Evolutionary conservation across 2,113 vertebrate species (phyloP), one percentile per base, ranked within the genome.

Genomic region (Noctilio leporinus): DNA sequence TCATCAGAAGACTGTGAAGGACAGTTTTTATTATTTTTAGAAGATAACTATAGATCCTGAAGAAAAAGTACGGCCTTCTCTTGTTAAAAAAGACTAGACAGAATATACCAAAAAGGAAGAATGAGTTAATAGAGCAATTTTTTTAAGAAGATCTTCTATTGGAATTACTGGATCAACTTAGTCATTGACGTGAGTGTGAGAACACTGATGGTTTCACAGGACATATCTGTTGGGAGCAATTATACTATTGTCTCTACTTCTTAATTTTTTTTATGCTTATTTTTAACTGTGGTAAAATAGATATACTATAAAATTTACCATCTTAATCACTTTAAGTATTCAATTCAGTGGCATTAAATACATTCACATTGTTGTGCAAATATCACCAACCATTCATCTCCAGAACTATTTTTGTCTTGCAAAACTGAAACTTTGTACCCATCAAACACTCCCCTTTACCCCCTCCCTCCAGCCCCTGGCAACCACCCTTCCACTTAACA

Each of bases 31-130:
- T 84, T 81, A 82, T 89, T 94, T 94, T 82, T 83, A 51, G 33
- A 96, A 90, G 86, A 94, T 92, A 88, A 94, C 17, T 72, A 64
- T n/a, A 86, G 19, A 77, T 45, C 33, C 53, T 94, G 67, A 91
- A 75, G 77, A 95, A 93, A 93, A 86, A 89, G 38, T 43, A 87
- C 59, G 47, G 59, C 40, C 43, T 94, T 53, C 57, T 89, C 93
- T 86, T 92, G 38, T 59, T 93, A 38, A 65, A 83, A 93, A 97
- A 85, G 24, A 90, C 62, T 86, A 73, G 14, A 20, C 64, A 64
- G 89, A 84, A 93, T 51, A 83, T 64, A 69, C 22, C 20, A 28
- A 94, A 88, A 85, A 86, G 57, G 49, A 91, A 92, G n/a, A 91
- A 51, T 93, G 65, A 76, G 10, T 62, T 88, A 85, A 93, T 33